Conservation (phyloP, 2,888 invertebrate genomes). For the Hemithea aestivaria region DNA sequence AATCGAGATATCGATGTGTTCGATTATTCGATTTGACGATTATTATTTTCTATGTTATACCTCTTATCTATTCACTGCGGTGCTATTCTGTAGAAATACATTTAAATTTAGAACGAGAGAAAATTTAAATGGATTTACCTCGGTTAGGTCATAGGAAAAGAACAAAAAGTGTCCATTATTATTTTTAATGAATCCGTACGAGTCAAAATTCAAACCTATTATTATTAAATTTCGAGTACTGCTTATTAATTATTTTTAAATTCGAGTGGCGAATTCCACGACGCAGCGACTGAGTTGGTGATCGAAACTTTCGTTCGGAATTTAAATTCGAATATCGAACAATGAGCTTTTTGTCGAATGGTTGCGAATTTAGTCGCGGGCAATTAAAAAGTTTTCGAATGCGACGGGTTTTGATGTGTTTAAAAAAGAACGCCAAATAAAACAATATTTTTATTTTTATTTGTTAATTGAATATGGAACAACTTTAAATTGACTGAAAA, state of each 20-base stretch:
- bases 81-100: too few species aligned
- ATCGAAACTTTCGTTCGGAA: conserved; percentile 48
- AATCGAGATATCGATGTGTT: conserved; percentile 18
- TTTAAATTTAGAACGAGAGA: too few species aligned
- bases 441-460: conserved; percentile 25
- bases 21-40: conserved; percentile 18
- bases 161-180: neutral
- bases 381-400: conserved; percentile 71
- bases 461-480: conserved; percentile 7
- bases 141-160: too few species aligned
- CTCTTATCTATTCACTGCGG: too few species aligned
- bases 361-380: conserved; percentile 58
- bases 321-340: conserved; percentile 62
- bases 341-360: conserved; percentile 63
- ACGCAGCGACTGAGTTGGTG: conserved; percentile 48
- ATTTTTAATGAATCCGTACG: conserved; percentile 24
- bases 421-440: conserved; percentile 5
- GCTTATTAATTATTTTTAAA: conserved; percentile 34
- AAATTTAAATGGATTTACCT: too few species aligned
- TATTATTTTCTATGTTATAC: conserved; percentile 1
- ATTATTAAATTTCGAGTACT: conserved; percentile 42
- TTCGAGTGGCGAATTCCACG: conserved; percentile 48
- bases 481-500: too few species aligned
- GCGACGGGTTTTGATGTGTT: conserved; percentile 36
- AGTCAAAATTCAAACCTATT: conserved; percentile 28